Percentiles rank a stretch among this genome's conserved stretches.
These are phyloP conservation scores for Pseudomugil tenellus DNA, from an alignment of 2,797 vertebrate genomes.

Conservation along the genomic window DNA sequence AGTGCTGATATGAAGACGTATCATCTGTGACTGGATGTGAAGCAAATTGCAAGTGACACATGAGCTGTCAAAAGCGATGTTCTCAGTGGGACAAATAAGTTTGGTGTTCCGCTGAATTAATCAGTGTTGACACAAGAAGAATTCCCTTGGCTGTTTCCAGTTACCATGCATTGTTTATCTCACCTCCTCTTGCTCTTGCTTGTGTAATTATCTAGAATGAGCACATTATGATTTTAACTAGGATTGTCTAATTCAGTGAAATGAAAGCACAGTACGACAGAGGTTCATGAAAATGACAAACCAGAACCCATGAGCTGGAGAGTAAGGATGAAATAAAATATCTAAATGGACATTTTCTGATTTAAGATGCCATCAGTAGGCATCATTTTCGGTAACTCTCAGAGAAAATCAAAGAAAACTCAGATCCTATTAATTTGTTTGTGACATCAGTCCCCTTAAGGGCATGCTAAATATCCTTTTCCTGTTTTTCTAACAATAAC, in stretches of 20 bases:
- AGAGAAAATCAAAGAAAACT: constrained; percentile 22
- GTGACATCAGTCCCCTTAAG: constrained; percentile 28
- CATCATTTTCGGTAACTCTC: constrained; percentile 30
- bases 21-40: constrained; percentile 58
- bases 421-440: constrained; percentile 16
- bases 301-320: constrained; percentile 36
- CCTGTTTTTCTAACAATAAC: constrained; percentile 15
- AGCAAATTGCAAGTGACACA: constrained; percentile 61
- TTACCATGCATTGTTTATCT: constrained; percentile 69
- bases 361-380: constrained; percentile 35
- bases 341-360: constrained; percentile 46
- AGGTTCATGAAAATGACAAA: constrained; percentile 48
- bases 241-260: constrained; percentile 72
- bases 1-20: constrained; percentile 60
- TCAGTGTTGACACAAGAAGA: constrained; percentile 72
- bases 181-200: constrained; percentile 72
- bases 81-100: constrained; percentile 71
- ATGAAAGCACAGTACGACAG: constrained; percentile 52
- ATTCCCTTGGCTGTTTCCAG: constrained; percentile 67
- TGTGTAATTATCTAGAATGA: constrained; percentile 79
- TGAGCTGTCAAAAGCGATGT: constrained; percentile 51
- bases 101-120: constrained; percentile 68
- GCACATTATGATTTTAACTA: constrained; percentile 65
- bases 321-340: constrained; percentile 43
- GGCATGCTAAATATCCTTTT: neutral